Evolutionary conservation across 2,888 invertebrate genomes (phyloP).

Genomic region (Spicauda simplicius): DNA sequence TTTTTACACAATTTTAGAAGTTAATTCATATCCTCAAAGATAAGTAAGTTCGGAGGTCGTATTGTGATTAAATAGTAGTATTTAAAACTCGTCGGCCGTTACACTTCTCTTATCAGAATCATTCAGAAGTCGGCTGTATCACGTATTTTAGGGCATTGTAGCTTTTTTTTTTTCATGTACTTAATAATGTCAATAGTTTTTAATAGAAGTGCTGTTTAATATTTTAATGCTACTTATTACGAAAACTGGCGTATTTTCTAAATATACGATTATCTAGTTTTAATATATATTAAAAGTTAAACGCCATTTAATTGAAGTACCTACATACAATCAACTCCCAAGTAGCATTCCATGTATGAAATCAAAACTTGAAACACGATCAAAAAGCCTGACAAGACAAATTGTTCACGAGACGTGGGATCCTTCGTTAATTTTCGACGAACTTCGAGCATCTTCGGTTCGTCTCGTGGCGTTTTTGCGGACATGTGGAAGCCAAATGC

Average conservation of each 20-base stretch:
- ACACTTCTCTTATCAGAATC: slow-evolving; percentile 44
- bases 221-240: too few relatives aligned
- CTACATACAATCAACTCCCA: neutral
- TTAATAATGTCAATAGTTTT: too few relatives aligned
- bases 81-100: slow-evolving; percentile 41
- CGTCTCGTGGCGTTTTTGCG: slow-evolving; percentile 59
- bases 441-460: slow-evolving; percentile 55
- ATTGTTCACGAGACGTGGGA: slow-evolving; percentile 45
- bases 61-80: slow-evolving; percentile 43
- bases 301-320: too few relatives aligned
- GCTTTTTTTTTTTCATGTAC: too few relatives aligned
- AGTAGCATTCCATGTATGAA: slow-evolving; percentile 10
- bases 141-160: neutral
- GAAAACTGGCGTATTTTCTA: too few relatives aligned
- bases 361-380: slow-evolving; percentile 23
- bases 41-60: slow-evolving; percentile 45
- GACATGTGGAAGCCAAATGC: slow-evolving; percentile 75
- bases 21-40: slow-evolving; percentile 42
- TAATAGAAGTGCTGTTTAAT: too few relatives aligned
- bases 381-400: slow-evolving; percentile 36
- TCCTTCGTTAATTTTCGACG: slow-evolving; percentile 49
- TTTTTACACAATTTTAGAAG: neutral
- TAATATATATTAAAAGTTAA: too few relatives aligned
- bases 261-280: too few relatives aligned
- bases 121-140: neutral